Conservation (phyloP, 1,140 invertebrate genomes). For the Eriosoma lanigerum region DNA sequence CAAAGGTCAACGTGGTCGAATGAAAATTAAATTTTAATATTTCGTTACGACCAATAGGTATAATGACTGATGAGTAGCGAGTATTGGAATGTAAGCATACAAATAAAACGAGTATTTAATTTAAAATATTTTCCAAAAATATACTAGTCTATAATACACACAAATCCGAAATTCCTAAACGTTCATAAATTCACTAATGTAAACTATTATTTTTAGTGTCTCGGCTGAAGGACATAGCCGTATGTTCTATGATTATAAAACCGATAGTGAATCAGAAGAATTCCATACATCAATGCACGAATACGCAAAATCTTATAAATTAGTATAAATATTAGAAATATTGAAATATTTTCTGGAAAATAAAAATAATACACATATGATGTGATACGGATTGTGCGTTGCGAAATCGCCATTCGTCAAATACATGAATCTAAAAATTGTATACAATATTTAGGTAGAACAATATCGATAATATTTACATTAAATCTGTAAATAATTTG, state of each 20-base stretch:
- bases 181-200: constrained; percentile 12
- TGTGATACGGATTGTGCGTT: no score
- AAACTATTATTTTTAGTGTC: constrained; percentile 40
- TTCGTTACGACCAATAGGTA: neutral
- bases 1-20: neutral
- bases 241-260: neutral
- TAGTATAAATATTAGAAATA: no score
- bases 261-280: neutral
- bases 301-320: no score
- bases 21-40: constrained; percentile 4
- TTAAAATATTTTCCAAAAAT: neutral
- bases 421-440: no score
- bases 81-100: neutral
- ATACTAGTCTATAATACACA: neutral
- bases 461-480: no score
- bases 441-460: no score
- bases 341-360: no score
- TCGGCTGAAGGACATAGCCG: constrained; percentile 2
- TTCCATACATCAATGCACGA: constrained; percentile 12
- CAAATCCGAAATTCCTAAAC: neutral
- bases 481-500: no score
- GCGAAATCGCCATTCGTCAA: no score
- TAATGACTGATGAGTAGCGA: neutral
- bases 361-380: no score
- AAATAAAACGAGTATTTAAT: constrained; percentile 17